Evolutionary conservation across 2,113 vertebrate genomes (phyloP).

Genomic region (Aphyosemion australe): DNA sequence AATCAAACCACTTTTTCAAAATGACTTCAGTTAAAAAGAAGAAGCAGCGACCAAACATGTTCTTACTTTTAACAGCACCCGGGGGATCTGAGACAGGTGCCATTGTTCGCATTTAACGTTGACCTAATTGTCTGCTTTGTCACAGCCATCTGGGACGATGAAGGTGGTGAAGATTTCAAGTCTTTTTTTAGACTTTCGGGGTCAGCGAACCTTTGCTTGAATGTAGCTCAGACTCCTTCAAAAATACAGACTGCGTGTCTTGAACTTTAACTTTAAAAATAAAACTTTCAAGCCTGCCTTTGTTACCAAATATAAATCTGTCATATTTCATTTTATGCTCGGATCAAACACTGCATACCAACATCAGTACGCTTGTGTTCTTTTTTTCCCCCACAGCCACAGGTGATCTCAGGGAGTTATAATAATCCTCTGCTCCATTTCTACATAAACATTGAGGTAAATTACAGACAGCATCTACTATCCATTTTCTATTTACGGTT

Average conservation of each 20-base stretch:
- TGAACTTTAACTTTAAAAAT: slow-evolving; percentile 43
- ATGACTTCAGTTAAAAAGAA: slow-evolving; percentile 42
- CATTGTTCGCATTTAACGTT: slow-evolving; percentile 45
- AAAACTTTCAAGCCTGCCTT: slow-evolving; percentile 40
- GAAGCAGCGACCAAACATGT: slow-evolving; percentile 31
- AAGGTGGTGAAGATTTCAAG: slow-evolving; percentile 36
- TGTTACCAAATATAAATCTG: slow-evolving; percentile 50
- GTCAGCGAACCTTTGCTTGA: slow-evolving; percentile 31
- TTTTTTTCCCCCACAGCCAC: slow-evolving; percentile 10
- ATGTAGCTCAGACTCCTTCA: slow-evolving; percentile 4
- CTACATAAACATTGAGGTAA: slow-evolving; percentile 1
- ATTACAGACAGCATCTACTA: background rate
- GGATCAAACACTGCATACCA: slow-evolving; percentile 1
- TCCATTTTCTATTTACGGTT: background rate
- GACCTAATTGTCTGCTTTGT: slow-evolving; percentile 55
- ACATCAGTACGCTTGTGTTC: slow-evolving; percentile 3
- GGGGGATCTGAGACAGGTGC: slow-evolving; percentile 47
- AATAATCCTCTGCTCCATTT: background rate
- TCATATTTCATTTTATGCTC: slow-evolving; percentile 15
- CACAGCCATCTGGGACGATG: slow-evolving; percentile 48
- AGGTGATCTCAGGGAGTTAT: background rate
- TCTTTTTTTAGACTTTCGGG: slow-evolving; percentile 52
- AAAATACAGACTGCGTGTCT: slow-evolving; percentile 19
- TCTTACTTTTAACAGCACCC: slow-evolving; percentile 46
- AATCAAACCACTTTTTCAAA: slow-evolving; percentile 42